Evolutionary conservation across 2,888 invertebrate species (phyloP), one percentile per base, ranked within the genome.

Genomic region (Lordiphosa fenestrarum): DNA sequence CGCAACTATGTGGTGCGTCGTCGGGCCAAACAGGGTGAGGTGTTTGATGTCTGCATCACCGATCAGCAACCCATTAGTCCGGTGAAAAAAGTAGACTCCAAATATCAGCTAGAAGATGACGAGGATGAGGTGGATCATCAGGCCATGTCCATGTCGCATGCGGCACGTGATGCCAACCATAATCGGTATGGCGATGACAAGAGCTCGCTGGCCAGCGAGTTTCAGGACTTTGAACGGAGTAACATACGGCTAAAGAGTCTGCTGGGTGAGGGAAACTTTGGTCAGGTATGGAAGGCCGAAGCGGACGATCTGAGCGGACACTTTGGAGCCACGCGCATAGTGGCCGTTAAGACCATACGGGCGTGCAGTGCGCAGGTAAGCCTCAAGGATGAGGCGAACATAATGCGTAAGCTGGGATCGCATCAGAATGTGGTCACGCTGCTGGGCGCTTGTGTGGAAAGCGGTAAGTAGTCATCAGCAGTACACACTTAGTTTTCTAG

Each of bases 201-300:
- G 19, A 86, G 86, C 10, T 89, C 89, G 0, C 74, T 89, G 44
- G 76, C 86, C 37, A 88, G 87, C 37, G 80, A 81, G 19, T 81
- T 53, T 4, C 87, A 87, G 92, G 95, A 95, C 86, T 95, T 95
- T 84, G 94, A 95, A 0, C 91, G 95, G 67, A 93, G 93, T 66
- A 94, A 95, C 77, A 91, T 96, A 44, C 91, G 94, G 39, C 90
- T 96, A 53, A 94, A 95, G 83, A 95, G 95, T 15, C 91, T 95
- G 50, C 90, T 96, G 23, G 96, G 95, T 6, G 95, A 96, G 89
- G 95, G 96, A 35, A 95, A 95, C 88, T 96, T 96, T 87, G 96
- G 96, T 21, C 94, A 95, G 92, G 95, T 95, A 13, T 95, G 95
- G 94, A 95, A 95, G 89, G 95, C 95, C 3, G 95, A 95, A 88